Base-by-base conservation (phyloP, 2,113 vertebrate genomes). In the Gobius niger region DNA sequence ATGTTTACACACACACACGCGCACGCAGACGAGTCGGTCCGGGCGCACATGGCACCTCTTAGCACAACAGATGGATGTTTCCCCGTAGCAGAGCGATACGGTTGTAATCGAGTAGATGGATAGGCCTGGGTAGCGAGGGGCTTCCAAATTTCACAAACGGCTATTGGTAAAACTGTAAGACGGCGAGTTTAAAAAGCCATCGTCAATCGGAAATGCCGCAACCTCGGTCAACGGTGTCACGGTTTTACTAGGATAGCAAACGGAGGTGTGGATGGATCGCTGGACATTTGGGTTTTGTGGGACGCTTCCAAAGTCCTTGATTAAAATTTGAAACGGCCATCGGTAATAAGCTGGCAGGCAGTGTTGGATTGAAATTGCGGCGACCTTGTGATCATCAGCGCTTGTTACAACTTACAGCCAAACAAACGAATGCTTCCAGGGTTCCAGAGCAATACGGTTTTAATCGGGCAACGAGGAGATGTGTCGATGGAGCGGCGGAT, bases 51-150 rank as follows among this genome's bases (percentile, higher is more conserved):
- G 51, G 68, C 66, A 77, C 52, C 50, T 52, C n/a, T 44, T 65
- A 41, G 64, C 53, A 40, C 16, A 46, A 59, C 83, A 87, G 82
- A 85, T 84, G 85, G 80, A 71, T 65, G 67, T 49, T 14, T 52
- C 64, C 16, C n/a, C 50, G 79, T 49, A 40, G 67, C 46, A 57
- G 66, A 73, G 52, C 9, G 59, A 59, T 14, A 51, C 10, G 0
- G 9, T 74, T 82, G 81, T 65, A 84, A 80, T 80, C 65, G 68
- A 52, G 78, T 71, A 64, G 34, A 71, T 70, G 69, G 54, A 40
- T 73, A 44, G 19, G 64, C 18, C 10, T 4, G 24, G 24, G 24
- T 34, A 34, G 24, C 24, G 24, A 34, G 24, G 5, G 24, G 51
- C 60, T 63, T 73, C 56, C 9, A 7, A 67, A 80, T 64, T 12